A percentile compares a stretch with the other conserved stretches of the same genome.
Evolutionary conservation across 1,140 invertebrate species (phyloP).

Genomic region (Galleria mellonella): DNA sequence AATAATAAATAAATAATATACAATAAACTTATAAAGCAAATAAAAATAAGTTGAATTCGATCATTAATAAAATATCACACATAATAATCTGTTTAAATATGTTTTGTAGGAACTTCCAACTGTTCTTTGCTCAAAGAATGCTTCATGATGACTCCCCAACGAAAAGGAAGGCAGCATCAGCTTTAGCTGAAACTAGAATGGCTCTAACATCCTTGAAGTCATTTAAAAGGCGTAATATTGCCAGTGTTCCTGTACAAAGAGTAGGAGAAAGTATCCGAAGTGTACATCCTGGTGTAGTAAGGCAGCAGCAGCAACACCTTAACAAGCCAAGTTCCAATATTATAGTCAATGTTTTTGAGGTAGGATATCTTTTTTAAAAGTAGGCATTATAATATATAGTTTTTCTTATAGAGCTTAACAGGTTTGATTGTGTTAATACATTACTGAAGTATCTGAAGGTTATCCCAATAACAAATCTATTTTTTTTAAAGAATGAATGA

Average conservation of each 20-base stretch:
- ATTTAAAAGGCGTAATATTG: constrained; percentile 75
- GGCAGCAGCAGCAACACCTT: constrained; percentile 42
- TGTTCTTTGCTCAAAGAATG: constrained; percentile 76
- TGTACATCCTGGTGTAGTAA: constrained; percentile 45
- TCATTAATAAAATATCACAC: too few relatives aligned
- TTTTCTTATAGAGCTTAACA: background rate
- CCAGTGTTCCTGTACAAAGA: constrained; percentile 63
- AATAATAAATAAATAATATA: too few relatives aligned
- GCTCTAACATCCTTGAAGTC: constrained; percentile 81
- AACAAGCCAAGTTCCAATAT: constrained; percentile 56
- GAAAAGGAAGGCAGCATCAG: constrained; percentile 72
- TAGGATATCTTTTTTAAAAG: constrained; percentile 17
- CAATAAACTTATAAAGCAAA: too few relatives aligned
- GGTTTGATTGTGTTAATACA: background rate
- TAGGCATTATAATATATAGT: background rate
- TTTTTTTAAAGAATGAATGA: too few relatives aligned
- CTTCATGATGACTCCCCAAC: constrained; percentile 76
- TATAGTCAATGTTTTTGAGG: constrained; percentile 69
- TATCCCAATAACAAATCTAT: too few relatives aligned
- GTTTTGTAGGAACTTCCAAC: constrained; percentile 76
- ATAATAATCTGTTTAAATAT: background rate
- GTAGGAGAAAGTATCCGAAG: constrained; percentile 60
- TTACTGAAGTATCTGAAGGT: background rate
- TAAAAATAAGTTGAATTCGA: too few relatives aligned
- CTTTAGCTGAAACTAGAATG: constrained; percentile 79